Base-by-base conservation (phyloP, 2,797 vertebrate species). In the Arrhamphus sclerolepis region DNA sequence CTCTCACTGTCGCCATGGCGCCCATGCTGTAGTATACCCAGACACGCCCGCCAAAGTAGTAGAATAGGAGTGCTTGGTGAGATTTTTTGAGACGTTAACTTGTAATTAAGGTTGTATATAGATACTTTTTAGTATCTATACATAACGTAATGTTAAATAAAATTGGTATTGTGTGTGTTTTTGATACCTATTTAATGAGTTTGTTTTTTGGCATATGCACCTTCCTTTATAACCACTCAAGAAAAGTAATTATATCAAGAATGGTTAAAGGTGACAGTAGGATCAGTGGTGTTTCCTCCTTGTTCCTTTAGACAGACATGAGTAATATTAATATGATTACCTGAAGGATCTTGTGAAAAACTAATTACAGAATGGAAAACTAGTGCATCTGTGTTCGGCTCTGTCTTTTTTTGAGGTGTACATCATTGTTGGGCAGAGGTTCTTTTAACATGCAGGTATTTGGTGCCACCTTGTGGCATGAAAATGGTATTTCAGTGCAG, bases 1-100 rank as follows among this genome's bases (percentile, higher is more conserved):
- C 56, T 77, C 70, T 81, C 63, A 9, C 73, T 67, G 86, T 88
- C 74, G n/a, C 84, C 84, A 86, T 83, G 84, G 83, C 53, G 69
- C 75, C 75, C 74, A 8, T 55, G 24, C 21, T 48, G 38, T 49
- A 71, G 55, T 72, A 78, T 73, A 80, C 77, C 74, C 72, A 69
- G 77, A 87, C 70, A 71, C 73, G 44, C 85, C 84, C 58, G 55
- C 64, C 49, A 24, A 44, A 64, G 62, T 14, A 48, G 26, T 66
- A 59, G 31, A 63, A 63, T 47, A 57, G 46, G 17, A 66, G 24
- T 9, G 22, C 64, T 63, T 11, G 11, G 49, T 1, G 13, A 62
- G 49, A 21, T 21, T 20, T 22, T 46, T 21, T 22, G 44, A 48
- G 31, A 34, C 22, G 38, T 19, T 26, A 59, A 16, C 34, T 2